A percentile compares a stretch with the other conserved stretches of the same genome.
phyloP scores from a whole-genome alignment of 1,140 invertebrate genomes.

The Panulirus ornatus region DNA sequence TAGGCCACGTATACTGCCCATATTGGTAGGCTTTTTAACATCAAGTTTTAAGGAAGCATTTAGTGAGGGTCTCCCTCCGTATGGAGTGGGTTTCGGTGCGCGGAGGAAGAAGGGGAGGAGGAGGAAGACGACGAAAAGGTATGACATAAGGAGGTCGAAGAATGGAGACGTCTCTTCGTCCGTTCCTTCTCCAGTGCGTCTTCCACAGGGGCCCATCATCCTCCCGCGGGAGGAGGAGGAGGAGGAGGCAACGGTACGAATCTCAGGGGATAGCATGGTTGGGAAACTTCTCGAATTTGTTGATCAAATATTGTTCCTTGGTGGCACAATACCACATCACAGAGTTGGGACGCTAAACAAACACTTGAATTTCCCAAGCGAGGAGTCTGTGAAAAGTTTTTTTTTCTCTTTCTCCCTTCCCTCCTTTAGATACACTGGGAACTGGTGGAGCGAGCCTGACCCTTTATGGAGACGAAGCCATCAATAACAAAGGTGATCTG shows the following conservation, averaged over 20 bases:
- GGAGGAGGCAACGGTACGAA: background rate
- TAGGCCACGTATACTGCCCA: no score
- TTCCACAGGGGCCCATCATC: background rate
- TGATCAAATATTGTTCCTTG: constrained; percentile 71
- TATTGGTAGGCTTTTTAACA: no score
- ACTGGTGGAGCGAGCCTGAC: background rate
- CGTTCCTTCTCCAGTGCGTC: background rate
- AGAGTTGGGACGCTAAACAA: constrained; percentile 67
- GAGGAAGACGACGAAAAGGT: constrained; percentile 1
- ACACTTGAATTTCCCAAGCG: constrained; percentile 50
- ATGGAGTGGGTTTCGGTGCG: background rate
- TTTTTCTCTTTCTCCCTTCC: no score
- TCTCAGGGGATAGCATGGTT: constrained; percentile 6
- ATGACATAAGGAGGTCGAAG: background rate
- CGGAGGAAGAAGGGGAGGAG: background rate
- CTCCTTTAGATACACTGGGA: constrained; percentile 42
- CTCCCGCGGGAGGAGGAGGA: background rate
- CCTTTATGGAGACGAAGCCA: background rate
- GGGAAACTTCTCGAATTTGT: constrained; percentile 68
- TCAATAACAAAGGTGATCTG: background rate
- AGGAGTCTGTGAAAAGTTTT: constrained; percentile 45
- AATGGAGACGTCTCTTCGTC: background rate
- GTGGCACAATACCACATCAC: constrained; percentile 65
- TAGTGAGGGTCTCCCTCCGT: no score
- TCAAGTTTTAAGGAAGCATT: no score